Base-by-base conservation (phyloP, 1,140 invertebrate genomes). In the Panonychus citri region DNA sequence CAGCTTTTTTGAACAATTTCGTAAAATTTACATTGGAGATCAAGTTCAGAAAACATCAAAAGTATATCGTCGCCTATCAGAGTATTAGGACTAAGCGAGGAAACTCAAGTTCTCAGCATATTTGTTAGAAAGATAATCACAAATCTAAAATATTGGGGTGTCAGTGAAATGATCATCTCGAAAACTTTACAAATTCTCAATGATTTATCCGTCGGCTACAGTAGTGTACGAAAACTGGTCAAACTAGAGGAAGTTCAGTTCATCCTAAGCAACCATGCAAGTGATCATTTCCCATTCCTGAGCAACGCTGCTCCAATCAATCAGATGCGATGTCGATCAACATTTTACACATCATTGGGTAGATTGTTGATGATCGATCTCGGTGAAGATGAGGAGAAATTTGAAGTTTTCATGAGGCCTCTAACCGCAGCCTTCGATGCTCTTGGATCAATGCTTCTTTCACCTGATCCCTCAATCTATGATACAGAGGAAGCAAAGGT, bases 101-200 rank as follows among this genome's bases (percentile, higher is more conserved):
- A 98, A 73, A 81, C 86, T 42, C 91, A 89, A 77, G 81, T 96
- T 57, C 77, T 98, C 24, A 91, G 87, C 71, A 87, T 97, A 58
- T 93, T 96, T 68, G 90, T 96, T 69, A 80, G 90, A 64, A 97
- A 98, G 81, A 97, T 98, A 66, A 95, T 97, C 68, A 97, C 91
- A 55, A 98, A 98, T 75, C 74, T 98, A 60, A 97, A 97, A 69
- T 97, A 87, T 70, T 97, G 91, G 91, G 85, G 89, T 25, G 76
- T 81, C 52, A 91, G 88, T 66, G 91, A 97, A 68, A 81, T 81
- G 67, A 90, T 97, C 54, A 89, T 95, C 60, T 81, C 80, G 42
- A 86, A 87, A 67, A 95, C 91, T 2, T 74, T 98, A 26, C 81
- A 86, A 63, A 73, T 97, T 54, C 72, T 98, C 3, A 94, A 84